Evolutionary conservation across 2,113 vertebrate genomes (phyloP).

Genomic region (Otus sunia): DNA sequence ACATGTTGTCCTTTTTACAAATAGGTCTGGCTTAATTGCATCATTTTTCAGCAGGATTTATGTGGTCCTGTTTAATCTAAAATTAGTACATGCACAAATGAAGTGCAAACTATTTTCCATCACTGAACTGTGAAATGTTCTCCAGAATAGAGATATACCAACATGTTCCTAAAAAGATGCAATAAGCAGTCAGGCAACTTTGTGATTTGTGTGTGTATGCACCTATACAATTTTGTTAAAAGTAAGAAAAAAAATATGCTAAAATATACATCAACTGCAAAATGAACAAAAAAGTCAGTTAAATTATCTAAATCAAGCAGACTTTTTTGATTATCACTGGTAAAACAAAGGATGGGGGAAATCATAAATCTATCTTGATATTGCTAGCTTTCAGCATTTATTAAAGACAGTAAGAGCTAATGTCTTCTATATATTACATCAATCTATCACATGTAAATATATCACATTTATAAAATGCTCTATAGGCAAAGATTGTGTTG

Average conservation of each 20-base stretch:
- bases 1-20: conserved; percentile 77
- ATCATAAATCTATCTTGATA: conserved; percentile 30
- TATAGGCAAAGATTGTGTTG: not conserved
- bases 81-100: conserved; percentile 75
- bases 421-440: conserved; percentile 2
- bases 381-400: conserved; percentile 7
- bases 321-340: not conserved
- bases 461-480: conserved; percentile 3
- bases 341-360: conserved; percentile 13
- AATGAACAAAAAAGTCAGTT: not conserved
- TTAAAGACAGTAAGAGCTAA: conserved; percentile 16
- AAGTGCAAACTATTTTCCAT: conserved; percentile 71
- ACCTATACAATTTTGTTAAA: not conserved
- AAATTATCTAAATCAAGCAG: not conserved
- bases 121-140: conserved; percentile 62
- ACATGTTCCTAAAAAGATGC: conserved; percentile 24
- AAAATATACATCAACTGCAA: not conserved
- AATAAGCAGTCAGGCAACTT: conserved; percentile 33
- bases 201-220: conserved; percentile 2
- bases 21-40: conserved; percentile 74
- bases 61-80: conserved; percentile 73
- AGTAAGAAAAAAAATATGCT: not conserved
- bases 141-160: conserved; percentile 40
- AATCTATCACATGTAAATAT: conserved; percentile 11
- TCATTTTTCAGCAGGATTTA: conserved; percentile 77